Evolutionary conservation across 2,888 invertebrate species (phyloP), one percentile per base, ranked within the genome.

Genomic region (Ernsta delagoae): DNA sequence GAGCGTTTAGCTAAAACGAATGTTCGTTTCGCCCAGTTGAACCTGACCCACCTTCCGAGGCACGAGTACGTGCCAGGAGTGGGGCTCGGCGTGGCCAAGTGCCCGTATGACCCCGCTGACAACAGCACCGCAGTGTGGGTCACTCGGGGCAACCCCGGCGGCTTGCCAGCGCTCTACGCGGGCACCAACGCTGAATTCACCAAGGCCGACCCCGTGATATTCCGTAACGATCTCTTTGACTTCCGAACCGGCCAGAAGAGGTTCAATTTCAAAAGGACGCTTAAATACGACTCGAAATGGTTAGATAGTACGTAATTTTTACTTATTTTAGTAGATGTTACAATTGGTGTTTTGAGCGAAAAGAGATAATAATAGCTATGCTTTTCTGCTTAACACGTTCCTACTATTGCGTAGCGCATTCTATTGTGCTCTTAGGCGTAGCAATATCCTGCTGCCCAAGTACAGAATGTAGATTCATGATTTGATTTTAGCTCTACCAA

Each of bases 61-160:
- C 94, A 94, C 78, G 95, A 95, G 78, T 94, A 94, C 79, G 93
- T 95, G 74, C 95, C 95, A 45, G 95, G 95, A 68, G 94, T 95
- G 68, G 96, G 96, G n/a, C 88, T 94, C 68, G 96, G 96, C 34
- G 94, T 95, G 67, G 96, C 96, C 60, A 95, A 95, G 80, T 96
- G 96, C 82, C 96, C 96, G 8, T 96, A 95, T 80, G 96, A 96
- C 86, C 96, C 96, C 0, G 94, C 94, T 70, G 96, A 96, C 85
- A 96, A 96, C 89, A 95, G 95, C 77, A 96, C 96, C 2, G 96
- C 96, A 4, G 95, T 96, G 48, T 96, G 96, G 94, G 95, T 96
- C 83, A 96, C 95, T 68, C 85, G 89, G 72, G 96, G 96, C 71
- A 96, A 96, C 83, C 95, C 96, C 65, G 95, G 95, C 69, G 94